phyloP scores from a whole-genome alignment of 1,140 invertebrate species.

The Lasioglossum baleicum region DNA sequence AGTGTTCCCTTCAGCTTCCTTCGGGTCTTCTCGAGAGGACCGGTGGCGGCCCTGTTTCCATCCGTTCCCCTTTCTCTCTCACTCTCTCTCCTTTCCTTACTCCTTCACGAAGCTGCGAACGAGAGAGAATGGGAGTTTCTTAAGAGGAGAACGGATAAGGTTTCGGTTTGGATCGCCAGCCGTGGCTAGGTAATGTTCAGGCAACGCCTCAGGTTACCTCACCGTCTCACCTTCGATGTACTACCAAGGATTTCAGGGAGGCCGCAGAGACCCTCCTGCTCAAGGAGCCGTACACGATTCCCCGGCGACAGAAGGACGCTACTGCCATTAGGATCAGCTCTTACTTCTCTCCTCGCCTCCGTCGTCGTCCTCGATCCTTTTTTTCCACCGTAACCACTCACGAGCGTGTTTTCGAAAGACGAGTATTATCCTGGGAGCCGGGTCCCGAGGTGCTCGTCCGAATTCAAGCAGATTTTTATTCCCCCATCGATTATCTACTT shows the following conservation, averaged over 20 bases:
- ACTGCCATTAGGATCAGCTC: constrained; percentile 67
- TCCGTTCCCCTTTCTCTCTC: neutral
- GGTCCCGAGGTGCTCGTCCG: constrained; percentile 10
- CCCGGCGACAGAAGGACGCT: constrained; percentile 63
- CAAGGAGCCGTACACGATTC: constrained; percentile 64
- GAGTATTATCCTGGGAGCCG: constrained; percentile 27
- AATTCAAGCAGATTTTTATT: constrained; percentile 32
- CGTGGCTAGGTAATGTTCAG: constrained; percentile 65
- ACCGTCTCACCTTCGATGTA: constrained; percentile 63
- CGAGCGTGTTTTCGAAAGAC: constrained; percentile 21
- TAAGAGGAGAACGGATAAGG: constrained; percentile 65
- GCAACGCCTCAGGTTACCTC: constrained; percentile 71
- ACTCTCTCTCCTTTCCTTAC: constrained; percentile 18
- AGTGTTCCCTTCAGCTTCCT: constrained; percentile 25
- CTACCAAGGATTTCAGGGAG: constrained; percentile 69
- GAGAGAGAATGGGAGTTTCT: constrained; percentile 59
- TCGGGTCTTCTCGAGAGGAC: constrained; percentile 5
- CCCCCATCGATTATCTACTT: constrained; percentile 23
- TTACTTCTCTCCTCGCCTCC: constrained; percentile 29
- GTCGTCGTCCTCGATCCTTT: neutral
- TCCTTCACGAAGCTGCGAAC: neutral
- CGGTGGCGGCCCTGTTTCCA: neutral
- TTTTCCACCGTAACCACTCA: neutral
- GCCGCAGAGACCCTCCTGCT: constrained; percentile 58
- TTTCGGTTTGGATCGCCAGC: constrained; percentile 68